Conservation (phyloP, 2,113 vertebrate species). For the Hiodon alosoides region DNA sequence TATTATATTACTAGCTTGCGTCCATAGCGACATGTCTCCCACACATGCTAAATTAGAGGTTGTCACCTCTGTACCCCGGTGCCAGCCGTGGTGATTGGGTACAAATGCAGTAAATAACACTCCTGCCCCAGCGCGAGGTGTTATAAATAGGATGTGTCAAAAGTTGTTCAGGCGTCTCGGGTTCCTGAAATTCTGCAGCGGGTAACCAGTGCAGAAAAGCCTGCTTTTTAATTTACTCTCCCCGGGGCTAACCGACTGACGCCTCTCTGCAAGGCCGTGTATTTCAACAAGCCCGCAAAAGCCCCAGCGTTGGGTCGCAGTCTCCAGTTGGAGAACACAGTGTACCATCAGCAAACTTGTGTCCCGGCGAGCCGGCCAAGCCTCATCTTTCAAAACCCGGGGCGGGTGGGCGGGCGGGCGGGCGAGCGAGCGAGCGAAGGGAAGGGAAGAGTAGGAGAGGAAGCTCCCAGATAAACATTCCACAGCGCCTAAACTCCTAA, state of each 20-base stretch:
- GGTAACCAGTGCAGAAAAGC: conserved; percentile 63
- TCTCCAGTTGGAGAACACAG: conserved; percentile 65
- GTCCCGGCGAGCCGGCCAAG: conserved; percentile 61
- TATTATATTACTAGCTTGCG: conserved; percentile 52
- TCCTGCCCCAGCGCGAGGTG: conserved; percentile 66
- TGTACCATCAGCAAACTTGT: conserved; percentile 71
- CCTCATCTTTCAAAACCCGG: conserved; percentile 75
- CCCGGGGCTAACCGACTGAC: conserved; percentile 81
- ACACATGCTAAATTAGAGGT: conserved; percentile 60
- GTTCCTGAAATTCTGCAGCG: conserved; percentile 69
- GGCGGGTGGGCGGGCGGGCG: conserved; percentile 42
- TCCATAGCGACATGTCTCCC: conserved; percentile 46
- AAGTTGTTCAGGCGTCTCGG: conserved; percentile 59
- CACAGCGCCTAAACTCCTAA: conserved; percentile 92
- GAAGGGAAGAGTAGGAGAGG: conserved; percentile 73
- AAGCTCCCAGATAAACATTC: conserved; percentile 98
- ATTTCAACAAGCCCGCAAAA: conserved; percentile 87
- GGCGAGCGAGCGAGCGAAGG: conserved; percentile 54
- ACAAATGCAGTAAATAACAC: conserved; percentile 56
- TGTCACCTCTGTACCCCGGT: conserved; percentile 35
- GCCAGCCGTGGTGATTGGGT: conserved; percentile 42
- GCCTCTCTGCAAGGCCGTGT: conserved; percentile 77
- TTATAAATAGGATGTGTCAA: conserved; percentile 90
- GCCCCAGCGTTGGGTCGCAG: conserved; percentile 59
- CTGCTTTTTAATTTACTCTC: conserved; percentile 83